Base-by-base conservation (phyloP, 2,113 vertebrate genomes). In the Pelecanoides urinatrix region DNA sequence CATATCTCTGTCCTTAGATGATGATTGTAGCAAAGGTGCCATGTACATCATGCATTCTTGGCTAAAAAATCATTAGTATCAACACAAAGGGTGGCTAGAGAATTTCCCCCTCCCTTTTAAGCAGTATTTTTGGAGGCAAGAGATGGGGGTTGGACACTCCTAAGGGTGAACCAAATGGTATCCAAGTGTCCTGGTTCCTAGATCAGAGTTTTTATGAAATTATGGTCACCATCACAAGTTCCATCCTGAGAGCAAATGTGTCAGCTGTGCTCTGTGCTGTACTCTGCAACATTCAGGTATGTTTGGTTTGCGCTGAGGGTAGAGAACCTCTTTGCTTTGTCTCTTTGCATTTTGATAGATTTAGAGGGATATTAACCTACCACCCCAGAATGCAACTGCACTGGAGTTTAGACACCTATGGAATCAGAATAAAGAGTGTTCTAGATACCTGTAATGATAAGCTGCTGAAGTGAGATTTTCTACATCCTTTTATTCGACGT, bases 401-500 rank as follows among this genome's bases (percentile, higher is more conserved):
- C 74, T 83, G 86, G 53, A 63, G 66, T 93, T 94, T 78, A 75
- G 40, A 67, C 73, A 92, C 79, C 38, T 80, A 36, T 55, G 73
- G 47, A 91, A 94, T 77, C 76, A 71, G 72, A 92, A 83, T 86
- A 90, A 80, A 78, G 74, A 93, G 67, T 67, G n/a, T 84, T 92
- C 32, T 88, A 91, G 79, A 92, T 92, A 50, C 2, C 36, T 44
- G 20, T 84, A 80, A 53, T 55, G 91, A 91, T 92, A 92, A 84
- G 38, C 68, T 86, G 80, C 79, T 91, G 72, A 92, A 96, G 83
- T 80, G 71, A 92, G 45, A 90, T 91, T 95, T 94, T 80, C 72
- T 94, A 50, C 26, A 42, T 95, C 32, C 22, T 81, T 91, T 91
- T 84, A 36, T 81, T 86, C 14, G 12, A 1, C 0, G 9, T 63